Percentiles rank a stretch among this genome's conserved stretches.
These are phyloP conservation scores for Philonicus albiceps DNA, from an alignment of 2,888 invertebrate genomes.

Conservation along the genomic window DNA sequence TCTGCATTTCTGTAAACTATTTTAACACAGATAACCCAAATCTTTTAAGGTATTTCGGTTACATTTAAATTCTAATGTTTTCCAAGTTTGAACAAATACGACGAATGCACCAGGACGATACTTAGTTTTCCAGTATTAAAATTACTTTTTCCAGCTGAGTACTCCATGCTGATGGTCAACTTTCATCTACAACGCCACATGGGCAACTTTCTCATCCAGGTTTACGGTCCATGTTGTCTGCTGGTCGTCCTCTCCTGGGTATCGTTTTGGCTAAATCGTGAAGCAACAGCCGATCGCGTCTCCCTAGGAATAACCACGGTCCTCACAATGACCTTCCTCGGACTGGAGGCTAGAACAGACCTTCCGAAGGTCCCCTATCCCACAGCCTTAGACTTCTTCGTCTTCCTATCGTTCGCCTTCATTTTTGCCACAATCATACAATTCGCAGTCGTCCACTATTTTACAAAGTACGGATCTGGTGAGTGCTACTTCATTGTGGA, in stretches of 20 bases:
- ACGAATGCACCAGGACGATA: too few species aligned
- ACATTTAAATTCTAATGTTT: too few species aligned
- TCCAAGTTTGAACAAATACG: too few species aligned
- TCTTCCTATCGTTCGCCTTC: conserved; percentile 80
- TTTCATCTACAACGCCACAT: conserved; percentile 82
- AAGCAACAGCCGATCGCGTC: conserved; percentile 82
- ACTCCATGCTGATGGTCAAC: conserved; percentile 76
- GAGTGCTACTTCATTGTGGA: conserved; percentile 78
- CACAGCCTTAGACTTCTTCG: conserved; percentile 86
- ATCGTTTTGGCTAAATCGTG: conserved; percentile 84
- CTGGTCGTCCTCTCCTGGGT: conserved; percentile 89
- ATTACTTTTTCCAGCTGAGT: conserved; percentile 66
- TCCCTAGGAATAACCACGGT: conserved; percentile 85
- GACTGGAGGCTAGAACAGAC: conserved; percentile 80
- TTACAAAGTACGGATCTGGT: conserved; percentile 84
- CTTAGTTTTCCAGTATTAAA: background rate
- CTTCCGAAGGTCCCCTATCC: conserved; percentile 86
- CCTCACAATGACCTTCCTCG: conserved; percentile 84
- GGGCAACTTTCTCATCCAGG: conserved; percentile 88
- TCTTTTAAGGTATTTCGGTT: too few species aligned
- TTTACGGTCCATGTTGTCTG: conserved; percentile 83
- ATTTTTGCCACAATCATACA: conserved; percentile 84
- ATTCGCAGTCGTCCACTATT: conserved; percentile 85
- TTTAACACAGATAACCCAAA: too few species aligned
- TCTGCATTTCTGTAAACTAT: too few species aligned